These are phyloP conservation scores for Thermophis baileyi DNA, from an alignment of 2,113 vertebrate genomes.

Conservation along the genomic window DNA sequence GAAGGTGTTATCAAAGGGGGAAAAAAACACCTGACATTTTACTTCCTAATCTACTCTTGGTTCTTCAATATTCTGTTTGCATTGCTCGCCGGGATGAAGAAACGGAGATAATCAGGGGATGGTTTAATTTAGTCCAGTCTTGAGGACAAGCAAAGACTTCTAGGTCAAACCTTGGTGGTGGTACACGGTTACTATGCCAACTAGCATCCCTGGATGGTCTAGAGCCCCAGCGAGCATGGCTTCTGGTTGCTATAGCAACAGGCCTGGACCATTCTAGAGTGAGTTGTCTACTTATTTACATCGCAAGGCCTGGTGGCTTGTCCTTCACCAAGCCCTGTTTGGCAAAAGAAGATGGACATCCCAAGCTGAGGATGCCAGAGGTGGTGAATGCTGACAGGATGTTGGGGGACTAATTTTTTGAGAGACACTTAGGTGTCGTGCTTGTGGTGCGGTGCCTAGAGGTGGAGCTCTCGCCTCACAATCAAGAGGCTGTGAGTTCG, in stretches of 20 bases:
- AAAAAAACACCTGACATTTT: background rate
- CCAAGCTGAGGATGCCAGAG: background rate
- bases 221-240: background rate
- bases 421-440: too few relatives aligned
- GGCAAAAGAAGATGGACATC: background rate
- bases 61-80: background rate
- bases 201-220: background rate
- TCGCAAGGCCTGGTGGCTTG: background rate
- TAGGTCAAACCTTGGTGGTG: background rate
- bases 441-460: too few relatives aligned
- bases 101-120: background rate
- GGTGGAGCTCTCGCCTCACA: too few relatives aligned
- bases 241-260: background rate
- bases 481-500: too few relatives aligned
- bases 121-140: background rate
- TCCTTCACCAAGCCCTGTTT: background rate
- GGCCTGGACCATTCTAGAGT: background rate
- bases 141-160: background rate
- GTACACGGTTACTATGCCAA: background rate
- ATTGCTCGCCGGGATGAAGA: background rate
- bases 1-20: background rate
- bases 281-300: background rate
- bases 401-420: background rate
- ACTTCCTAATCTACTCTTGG: background rate
- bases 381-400: background rate